A percentile compares a stretch with the other conserved stretches of the same genome.
Evolutionary conservation across 1,140 invertebrate species (phyloP).

Genomic region (Drosophila repleta): DNA sequence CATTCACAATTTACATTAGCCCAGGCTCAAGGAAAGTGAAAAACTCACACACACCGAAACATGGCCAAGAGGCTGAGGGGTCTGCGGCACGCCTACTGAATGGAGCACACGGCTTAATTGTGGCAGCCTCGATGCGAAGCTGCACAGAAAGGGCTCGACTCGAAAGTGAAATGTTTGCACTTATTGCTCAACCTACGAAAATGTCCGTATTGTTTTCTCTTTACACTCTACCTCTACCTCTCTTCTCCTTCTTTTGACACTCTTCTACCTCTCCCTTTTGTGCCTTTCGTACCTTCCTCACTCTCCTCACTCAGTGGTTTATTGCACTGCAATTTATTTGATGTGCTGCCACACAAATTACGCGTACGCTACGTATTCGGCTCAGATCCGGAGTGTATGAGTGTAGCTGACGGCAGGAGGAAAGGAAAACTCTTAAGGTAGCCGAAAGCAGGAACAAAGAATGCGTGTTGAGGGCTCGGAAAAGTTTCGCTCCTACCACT

Average conservation of each 20-base stretch:
- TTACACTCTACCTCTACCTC: not conserved
- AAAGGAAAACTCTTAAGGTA: slow-evolving; percentile 33
- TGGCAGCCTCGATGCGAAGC: slow-evolving; percentile 15
- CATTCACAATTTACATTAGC: slow-evolving; percentile 2
- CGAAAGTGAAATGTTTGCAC: slow-evolving; percentile 53
- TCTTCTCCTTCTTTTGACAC: no score
- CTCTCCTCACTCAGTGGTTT: slow-evolving; percentile 34
- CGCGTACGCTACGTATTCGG: slow-evolving; percentile 42
- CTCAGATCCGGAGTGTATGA: slow-evolving; percentile 19
- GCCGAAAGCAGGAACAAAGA: slow-evolving; percentile 13
- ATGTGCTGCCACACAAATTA: slow-evolving; percentile 52
- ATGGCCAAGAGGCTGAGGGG: not conserved
- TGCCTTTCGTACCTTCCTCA: not conserved
- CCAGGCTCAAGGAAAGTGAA: slow-evolving; percentile 25
- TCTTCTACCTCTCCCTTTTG: not conserved
- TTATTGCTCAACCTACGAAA: slow-evolving; percentile 34
- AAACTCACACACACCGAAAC: slow-evolving; percentile 11
- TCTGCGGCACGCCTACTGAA: not conserved
- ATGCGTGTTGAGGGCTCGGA: slow-evolving; percentile 15
- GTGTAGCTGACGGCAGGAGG: slow-evolving; percentile 5
- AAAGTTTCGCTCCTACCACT: slow-evolving; percentile 27
- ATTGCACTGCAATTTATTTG: slow-evolving; percentile 55
- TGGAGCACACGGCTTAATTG: slow-evolving; percentile 18
- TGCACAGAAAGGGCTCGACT: slow-evolving; percentile 15
- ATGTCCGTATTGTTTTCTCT: slow-evolving; percentile 22